Evolutionary conservation across 2,113 vertebrate genomes (phyloP), one percentile per base, ranked within the genome.

Genomic region (Oreochromis spilurus): DNA sequence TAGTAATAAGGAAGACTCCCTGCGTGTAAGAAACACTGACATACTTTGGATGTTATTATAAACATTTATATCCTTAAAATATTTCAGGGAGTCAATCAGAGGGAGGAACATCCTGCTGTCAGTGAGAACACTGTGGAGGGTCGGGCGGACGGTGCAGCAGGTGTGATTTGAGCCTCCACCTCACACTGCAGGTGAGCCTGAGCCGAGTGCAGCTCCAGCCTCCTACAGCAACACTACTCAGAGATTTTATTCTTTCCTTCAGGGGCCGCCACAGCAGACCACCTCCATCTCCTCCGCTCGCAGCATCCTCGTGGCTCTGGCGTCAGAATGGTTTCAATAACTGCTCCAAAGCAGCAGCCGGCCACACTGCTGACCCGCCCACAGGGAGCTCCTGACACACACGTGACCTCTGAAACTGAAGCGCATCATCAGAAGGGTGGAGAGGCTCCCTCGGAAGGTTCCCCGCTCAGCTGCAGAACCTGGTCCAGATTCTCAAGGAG

Each of bases 281-380:
- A 0, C 0, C 31, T 55, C 55, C 24, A 29, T 8, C 13, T 67
- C 19, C 19, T 8, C 6, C n/a, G 4, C 36, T 4, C n/a, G 7
- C 62, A 70, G 38, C 36, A 24, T 70, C n/a, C 36, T 24, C 31
- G 65, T 70, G 38, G 57, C 57, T 31, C 57, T 58, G 57, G 13
- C 3, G 4, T 45, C 38, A 11, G 16, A 31, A 72, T 72, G 21
- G 38, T 26, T 72, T 72, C 12, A 40, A 0, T 21, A 70, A 70
- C 38, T 9, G 19, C 50, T 53, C 19, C 16, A 8, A 53, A n/a
- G 17, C 9, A n/a, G 8, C 52, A 53, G 52, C 52, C 9, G 16
- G 48, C 48, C 16, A 17, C 48, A 17, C 7, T 50, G 36, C 8
- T 38, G 9, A 38, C 36, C 36, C 9, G 36, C 7, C 36, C 36